Evolutionary conservation across 2,797 vertebrate species (phyloP), one percentile per base, ranked within the genome.

Genomic region (Acipenser oxyrinchus): DNA sequence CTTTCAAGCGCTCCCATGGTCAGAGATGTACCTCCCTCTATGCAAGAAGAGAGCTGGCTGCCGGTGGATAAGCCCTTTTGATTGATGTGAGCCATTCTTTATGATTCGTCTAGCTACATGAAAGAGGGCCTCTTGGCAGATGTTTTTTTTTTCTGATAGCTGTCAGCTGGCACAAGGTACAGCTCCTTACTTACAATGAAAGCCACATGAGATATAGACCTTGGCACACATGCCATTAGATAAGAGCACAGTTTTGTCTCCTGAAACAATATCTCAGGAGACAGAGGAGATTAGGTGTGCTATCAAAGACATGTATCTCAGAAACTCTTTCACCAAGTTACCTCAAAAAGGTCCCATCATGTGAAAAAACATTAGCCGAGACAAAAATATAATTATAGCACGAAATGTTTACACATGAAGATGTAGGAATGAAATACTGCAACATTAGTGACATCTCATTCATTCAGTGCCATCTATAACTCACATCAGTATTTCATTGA

Each of bases 161-260:
- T 49, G 51, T 70, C 71, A 65, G 71, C 68, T 69, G 71, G 70
- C 63, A 69, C 57, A 49, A 50, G 67, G 64, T 67, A 72, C 49
- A 66, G 51, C 60, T 60, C 51, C 61, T 53, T 63, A 23, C 9
- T 51, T 37, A n/a, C n/a, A 63, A 63, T 68, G 60, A 63, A 11
- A 55, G 53, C 60, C 67, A 68, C 60, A 57, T 63, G 67, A 63
- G 12, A 65, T n/a, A 48, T 37, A 10, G 51, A 53, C 12, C 13
- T 58, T 58, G 55, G 55, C 12, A 58, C 55, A n/a, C 8, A 11
- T n/a, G 12, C 12, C 6, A 58, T 58, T 58, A 12, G 55, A 58
- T 58, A 58, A 58, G 55, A 58, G 55, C 55, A 58, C 9, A 2
- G 23, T 58, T 10, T 58, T 7, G 4, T 3, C 6, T n/a, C 13